Percentiles rank a stretch among this genome's conserved stretches.
Conservation (phyloP, 2,113 vertebrate genomes). For the Corythoichthys intestinalis region DNA sequence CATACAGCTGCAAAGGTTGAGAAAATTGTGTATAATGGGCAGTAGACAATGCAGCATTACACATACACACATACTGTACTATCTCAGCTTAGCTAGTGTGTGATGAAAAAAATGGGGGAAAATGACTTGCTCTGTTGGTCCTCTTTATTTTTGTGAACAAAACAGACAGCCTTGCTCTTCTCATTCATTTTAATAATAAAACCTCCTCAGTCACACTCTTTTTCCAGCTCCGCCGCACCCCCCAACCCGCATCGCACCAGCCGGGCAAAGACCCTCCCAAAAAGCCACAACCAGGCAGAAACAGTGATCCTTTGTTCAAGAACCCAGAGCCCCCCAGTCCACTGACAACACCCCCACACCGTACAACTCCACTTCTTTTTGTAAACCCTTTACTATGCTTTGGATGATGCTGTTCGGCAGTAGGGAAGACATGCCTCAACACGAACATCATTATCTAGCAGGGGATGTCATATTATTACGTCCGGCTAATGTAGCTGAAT, state of each 20-base stretch:
- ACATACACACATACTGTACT: constrained; percentile 21
- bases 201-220: constrained; percentile 45
- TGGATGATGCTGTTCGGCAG: constrained; percentile 63
- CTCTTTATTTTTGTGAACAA: constrained; percentile 56
- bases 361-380: constrained; percentile 11
- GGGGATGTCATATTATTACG: constrained; percentile 18
- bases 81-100: constrained; percentile 17
- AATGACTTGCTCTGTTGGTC: constrained; percentile 58
- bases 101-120: not conserved
- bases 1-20: constrained; percentile 72
- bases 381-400: constrained; percentile 51
- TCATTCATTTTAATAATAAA: constrained; percentile 61
- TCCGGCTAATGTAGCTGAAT: not conserved
- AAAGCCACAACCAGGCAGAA: constrained; percentile 56
- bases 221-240: constrained; percentile 22
- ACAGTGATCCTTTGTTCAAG: constrained; percentile 89
- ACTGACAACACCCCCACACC: constrained; percentile 21
- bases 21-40: constrained; percentile 71
- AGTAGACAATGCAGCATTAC: constrained; percentile 56
- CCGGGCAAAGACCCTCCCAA: constrained; percentile 55
- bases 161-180: constrained; percentile 46
- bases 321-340: not conserved
- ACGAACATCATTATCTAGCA: constrained; percentile 62
- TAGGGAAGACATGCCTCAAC: constrained; percentile 82
- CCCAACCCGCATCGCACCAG: constrained; percentile 37